Conservation (phyloP, 2,113 vertebrate genomes). For the Stigmatopora argus region DNA sequence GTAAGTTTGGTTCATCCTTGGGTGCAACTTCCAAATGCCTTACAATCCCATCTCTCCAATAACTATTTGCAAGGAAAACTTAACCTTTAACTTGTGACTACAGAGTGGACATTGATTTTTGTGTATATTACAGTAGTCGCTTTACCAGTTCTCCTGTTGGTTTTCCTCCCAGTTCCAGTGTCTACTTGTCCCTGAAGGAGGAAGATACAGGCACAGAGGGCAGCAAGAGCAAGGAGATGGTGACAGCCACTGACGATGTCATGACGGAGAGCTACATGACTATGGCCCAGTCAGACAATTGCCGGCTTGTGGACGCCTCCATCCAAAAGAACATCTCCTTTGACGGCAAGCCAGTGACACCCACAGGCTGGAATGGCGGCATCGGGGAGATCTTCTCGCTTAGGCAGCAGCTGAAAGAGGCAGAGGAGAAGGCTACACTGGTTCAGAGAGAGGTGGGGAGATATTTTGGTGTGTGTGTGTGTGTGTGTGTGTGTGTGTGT, state of each 20-base stretch:
- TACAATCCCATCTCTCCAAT: too few relatives aligned
- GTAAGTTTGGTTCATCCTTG: too few relatives aligned
- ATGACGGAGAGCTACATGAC: slow-evolving; percentile 60
- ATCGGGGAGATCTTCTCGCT: slow-evolving; percentile 68
- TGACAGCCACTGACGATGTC: slow-evolving; percentile 41
- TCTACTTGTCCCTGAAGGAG: slow-evolving; percentile 66
- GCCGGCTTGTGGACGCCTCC: slow-evolving; percentile 68
- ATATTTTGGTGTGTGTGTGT: background rate
- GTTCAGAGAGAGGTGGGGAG: slow-evolving; percentile 74
- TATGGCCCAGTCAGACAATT: slow-evolving; percentile 56
- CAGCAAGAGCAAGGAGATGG: slow-evolving; percentile 35
- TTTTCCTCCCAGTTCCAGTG: slow-evolving; percentile 57
- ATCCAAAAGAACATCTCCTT: slow-evolving; percentile 78
- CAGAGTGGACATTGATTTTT: background rate
- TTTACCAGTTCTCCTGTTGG: background rate
- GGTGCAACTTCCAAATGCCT: too few relatives aligned
- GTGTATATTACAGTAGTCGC: background rate
- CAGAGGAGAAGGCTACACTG: slow-evolving; percentile 72
- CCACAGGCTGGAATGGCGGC: slow-evolving; percentile 67
- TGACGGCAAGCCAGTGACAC: slow-evolving; percentile 69
- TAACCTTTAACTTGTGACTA: too few relatives aligned
- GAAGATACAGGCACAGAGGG: slow-evolving; percentile 41
- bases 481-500: too few relatives aligned
- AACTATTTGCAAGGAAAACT: too few relatives aligned
- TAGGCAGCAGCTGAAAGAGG: slow-evolving; percentile 75